These are phyloP conservation scores for Drosophila fungiperda DNA, from an alignment of 2,888 invertebrate species.

Conservation along the genomic window DNA sequence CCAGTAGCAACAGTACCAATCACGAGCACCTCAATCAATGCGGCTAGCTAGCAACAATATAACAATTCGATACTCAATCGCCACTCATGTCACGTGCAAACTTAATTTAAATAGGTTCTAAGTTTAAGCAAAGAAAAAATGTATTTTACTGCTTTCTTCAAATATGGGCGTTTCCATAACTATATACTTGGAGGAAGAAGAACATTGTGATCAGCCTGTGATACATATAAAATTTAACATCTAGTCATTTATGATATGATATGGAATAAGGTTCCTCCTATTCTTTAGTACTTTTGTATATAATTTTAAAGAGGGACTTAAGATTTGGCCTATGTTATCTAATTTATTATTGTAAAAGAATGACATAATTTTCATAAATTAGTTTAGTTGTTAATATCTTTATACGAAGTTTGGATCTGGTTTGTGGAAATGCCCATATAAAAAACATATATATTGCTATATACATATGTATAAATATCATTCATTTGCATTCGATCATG, in stretches of 20 bases:
- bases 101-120: not conserved
- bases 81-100: conserved; percentile 24
- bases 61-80: conserved; percentile 9
- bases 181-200: not conserved
- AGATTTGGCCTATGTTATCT: not conserved
- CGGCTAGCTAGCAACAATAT: conserved; percentile 29
- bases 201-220: not conserved
- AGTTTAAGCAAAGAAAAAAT: conserved; percentile 6
- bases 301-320: not conserved
- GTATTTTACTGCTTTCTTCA: not conserved
- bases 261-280: not conserved
- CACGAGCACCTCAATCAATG: not conserved
- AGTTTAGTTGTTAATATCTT: not conserved
- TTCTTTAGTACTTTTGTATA: not conserved
- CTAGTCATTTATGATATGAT: not conserved
- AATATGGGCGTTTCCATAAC: conserved; percentile 11
- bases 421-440: conserved; percentile 10
- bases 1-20: conserved; percentile 9
- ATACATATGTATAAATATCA: conserved; percentile 44
- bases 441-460: not conserved
- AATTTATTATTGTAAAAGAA: not conserved
- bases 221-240: not conserved
- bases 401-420: not conserved
- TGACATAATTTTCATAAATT: not conserved
- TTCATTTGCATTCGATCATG: conserved; percentile 61